Evolutionary conservation across 2,113 vertebrate species (phyloP), one percentile per base, ranked within the genome.

Genomic region (Rattus rattus): DNA sequence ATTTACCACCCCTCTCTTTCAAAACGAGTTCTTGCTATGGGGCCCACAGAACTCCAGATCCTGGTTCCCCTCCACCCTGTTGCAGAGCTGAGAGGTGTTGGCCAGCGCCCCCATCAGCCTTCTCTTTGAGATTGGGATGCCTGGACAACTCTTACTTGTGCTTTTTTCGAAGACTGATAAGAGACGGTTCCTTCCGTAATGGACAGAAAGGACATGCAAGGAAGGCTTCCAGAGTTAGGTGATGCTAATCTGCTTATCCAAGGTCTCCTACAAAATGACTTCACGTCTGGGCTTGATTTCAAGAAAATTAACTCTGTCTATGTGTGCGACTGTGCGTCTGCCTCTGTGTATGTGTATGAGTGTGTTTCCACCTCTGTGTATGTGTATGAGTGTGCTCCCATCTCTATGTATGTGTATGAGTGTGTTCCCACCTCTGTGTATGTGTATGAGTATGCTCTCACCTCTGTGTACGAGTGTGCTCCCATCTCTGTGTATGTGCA

Each of bases 261-360:
- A 28, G 30, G 36, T 86, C 70, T 77, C 33, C 67, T 67, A 89
- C 80, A 28, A 17, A 92, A 83, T 47, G 17, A 86, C 14, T 93
- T 39, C 28, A 28, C 20, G 63, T 59, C 91, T 90, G 80, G 72
- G 87, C 63, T 75, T 54, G 24, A 30, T 79, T 84, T 88, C 72
- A 96, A 96, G 72, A 90, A 96, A 85, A 70, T 79, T 39, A 87
- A 54, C 79, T 61, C 59, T 24, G 20, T 63, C 5, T 20, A 5
- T 59, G 14, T 59, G 59, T n/a, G 2, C 12, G 26, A 24, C 20
- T 36, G 43, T 52, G 76, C 2, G 0, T 19, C 49, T 1, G 19
- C 7, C 17, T 56, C 49, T 33, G 19, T 81, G 20, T 59, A 59
- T n/a, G 52, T 56, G 33, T 30, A n/a, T 20, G 70, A n/a, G 70